Evolutionary conservation across 2,888 invertebrate genomes (phyloP), one percentile per base, ranked within the genome.

Genomic region (Spodoptera exigua): DNA sequence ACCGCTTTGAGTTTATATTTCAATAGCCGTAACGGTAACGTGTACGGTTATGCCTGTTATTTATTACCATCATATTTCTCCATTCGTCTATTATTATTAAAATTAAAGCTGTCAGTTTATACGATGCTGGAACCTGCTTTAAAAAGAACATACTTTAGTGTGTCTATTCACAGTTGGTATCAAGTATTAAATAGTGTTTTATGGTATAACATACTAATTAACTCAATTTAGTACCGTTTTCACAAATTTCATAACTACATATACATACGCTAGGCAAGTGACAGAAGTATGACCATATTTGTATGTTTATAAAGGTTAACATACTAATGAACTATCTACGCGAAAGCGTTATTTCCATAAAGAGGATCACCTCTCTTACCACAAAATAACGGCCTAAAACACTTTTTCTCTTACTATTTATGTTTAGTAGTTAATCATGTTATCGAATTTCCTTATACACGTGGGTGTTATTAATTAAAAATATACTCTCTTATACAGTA

Each of bases 11-110:
- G 74, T 72, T 66, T 58, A 62, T 57, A 70, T 74, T 79, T 70
- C 69, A 68, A 69, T 70, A 66, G 70, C 61, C 9, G 16, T 74
- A 76, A 79, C 77, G 71, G 76, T 65, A 58, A 46, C 27, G 41
- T 47, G 44, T 60, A 77, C 62, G 18, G 68, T 68, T 76, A 74
- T 55, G 48, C 39, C 58, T 53, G 58, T 47, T 70, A 60, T 76
- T 74, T 77, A 71, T 76, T 61, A 43, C 61, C 51, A 43, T 57
- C 56, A 62, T 52, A 70, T 59, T 68, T 74, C 75, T 70, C 56
- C 70, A 68, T 72, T 68, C 68, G 63, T 63, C 51, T 73, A 59
- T 73, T 70, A 73, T 70, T 71, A 65, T 71, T 70, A 46, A 67
- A 70, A 74, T 71, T 58, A 60, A 55, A 53, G 44, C 53, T 53